Base-by-base conservation (phyloP, 2,113 vertebrate genomes). In the Lepisosteus osseus region DNA sequence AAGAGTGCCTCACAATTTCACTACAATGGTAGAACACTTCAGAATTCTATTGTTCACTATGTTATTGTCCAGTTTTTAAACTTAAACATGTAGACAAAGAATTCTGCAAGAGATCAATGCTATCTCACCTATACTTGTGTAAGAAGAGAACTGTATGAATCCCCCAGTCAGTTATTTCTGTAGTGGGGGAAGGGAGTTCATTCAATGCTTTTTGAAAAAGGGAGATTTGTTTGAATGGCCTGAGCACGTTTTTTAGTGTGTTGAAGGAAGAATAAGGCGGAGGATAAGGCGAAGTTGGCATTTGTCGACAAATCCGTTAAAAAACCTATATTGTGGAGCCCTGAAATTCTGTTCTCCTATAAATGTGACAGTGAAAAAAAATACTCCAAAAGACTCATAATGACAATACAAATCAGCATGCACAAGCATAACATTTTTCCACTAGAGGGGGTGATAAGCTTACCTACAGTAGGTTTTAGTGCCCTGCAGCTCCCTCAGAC, bases 81-180 rank as follows among this genome's bases (percentile, higher is more conserved):
- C 14, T 8, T 41, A 65, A 15, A 66, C 64, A 65, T n/a, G n/a
- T 73, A 54, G 51, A 17, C 67, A 17, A 15, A 68, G 61, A 63
- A 73, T 73, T 44, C 44, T 3, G 15, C 7, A 41, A 57, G 40
- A 29, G 65, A 61, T 61, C 55, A 9, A 11, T 72, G 71, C 54
- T 67, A 45, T 73, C 15, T 73, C 65, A 67, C 54, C 15, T 57
- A n/a, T 45, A 43, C 44, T 54, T 72, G 55, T 61, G n/a, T 42
- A 44, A 3, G 64, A 59, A 54, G 15, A 61, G 57, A 65, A n/a
- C 42, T 73, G 72, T 68, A 64, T 64, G 65, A 67, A 56, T 6
- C 29, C 42, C 29, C 4, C 65, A 47, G 66, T 44, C 72, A 61
- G 65, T 61, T 65, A 61, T 57, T 47, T 44, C 54, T 42, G 61